These are phyloP conservation scores for Chiridota heheva DNA, from an alignment of 35 echinoderm and acorn worm species.

Conservation along the genomic window DNA sequence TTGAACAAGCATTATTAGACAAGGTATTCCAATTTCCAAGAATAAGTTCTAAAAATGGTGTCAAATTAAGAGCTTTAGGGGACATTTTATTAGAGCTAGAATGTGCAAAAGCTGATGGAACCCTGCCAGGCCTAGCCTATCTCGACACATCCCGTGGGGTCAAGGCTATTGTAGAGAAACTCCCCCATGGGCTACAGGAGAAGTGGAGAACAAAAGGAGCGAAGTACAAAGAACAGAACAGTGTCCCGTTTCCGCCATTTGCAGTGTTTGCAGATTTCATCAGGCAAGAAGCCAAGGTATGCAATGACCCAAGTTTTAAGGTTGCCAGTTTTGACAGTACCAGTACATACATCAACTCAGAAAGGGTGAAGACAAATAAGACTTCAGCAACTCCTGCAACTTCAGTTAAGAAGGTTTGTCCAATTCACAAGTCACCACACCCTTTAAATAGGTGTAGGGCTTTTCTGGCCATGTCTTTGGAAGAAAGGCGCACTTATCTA, in stretches of 20 bases:
- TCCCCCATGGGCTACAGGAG: conserved; percentile 46
- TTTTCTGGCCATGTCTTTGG: conserved; percentile 15
- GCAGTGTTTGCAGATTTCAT: conserved; percentile 39
- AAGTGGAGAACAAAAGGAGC: conserved; percentile 26
- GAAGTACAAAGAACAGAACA: conserved; percentile 31
- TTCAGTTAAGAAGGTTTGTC: not conserved
- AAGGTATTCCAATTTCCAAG: conserved; percentile 29
- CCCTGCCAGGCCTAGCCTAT: conserved; percentile 31
- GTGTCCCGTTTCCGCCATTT: conserved; percentile 33
- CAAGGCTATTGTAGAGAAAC: conserved; percentile 36
- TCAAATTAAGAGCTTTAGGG: conserved; percentile 33
- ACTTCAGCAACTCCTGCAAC: not conserved
- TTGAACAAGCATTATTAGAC: conserved; percentile 29
- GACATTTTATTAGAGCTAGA: conserved; percentile 41
- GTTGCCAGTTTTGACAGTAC: not conserved
- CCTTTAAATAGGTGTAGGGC: conserved; percentile 38
- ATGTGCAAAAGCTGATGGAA: conserved; percentile 10
- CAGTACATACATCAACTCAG: not conserved
- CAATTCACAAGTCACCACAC: conserved; percentile 42
- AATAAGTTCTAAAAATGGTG: conserved; percentile 2
- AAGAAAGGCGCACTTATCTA: not conserved
- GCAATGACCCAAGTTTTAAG: conserved; percentile 53
- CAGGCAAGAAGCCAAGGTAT: conserved; percentile 4
- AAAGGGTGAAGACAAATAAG: not conserved
- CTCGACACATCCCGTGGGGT: conserved; percentile 42